Conservation (phyloP, 1,140 invertebrate species). For the Radopholus similis region DNA sequence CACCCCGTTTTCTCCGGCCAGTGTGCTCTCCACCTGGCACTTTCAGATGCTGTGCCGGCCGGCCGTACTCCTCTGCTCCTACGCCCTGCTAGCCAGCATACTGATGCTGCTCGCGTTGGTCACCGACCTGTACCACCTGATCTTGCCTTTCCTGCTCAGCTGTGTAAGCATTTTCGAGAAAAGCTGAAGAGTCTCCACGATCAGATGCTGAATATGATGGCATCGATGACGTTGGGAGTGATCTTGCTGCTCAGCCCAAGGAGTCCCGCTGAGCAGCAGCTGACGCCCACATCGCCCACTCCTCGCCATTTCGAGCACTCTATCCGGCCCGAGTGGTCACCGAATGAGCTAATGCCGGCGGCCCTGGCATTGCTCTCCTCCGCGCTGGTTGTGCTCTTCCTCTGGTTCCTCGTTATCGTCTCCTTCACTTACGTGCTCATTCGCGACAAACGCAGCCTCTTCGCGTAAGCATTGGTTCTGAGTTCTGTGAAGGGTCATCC, state of each 20-base stretch:
- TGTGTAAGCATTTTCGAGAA: slow-evolving; percentile 17
- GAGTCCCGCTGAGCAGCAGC: too few species aligned
- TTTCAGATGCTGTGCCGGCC: slow-evolving; percentile 1
- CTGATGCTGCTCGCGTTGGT: slow-evolving; percentile 5
- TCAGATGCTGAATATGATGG: slow-evolving; percentile 15
- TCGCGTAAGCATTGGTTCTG: not conserved
- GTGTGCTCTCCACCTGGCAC: not conserved
- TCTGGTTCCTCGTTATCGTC: slow-evolving; percentile 5
- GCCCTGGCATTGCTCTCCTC: not conserved
- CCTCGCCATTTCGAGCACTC: not conserved
- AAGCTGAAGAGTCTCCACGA: too few species aligned
- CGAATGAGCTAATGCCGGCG: not conserved
- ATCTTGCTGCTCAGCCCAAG: slow-evolving; percentile 1
- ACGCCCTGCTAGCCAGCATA: not conserved
- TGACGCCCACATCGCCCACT: not conserved
- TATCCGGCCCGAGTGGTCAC: too few species aligned
- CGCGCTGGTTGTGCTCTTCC: not conserved
- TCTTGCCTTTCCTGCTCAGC: slow-evolving; percentile 9
- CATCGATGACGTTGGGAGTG: slow-evolving; percentile 7
- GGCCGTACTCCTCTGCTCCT: not conserved
- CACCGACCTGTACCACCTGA: slow-evolving; percentile 5
- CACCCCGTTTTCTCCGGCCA: not conserved
- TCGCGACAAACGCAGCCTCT: slow-evolving; percentile 9
- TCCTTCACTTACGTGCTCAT: slow-evolving; percentile 15
- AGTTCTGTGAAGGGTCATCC: not conserved